Percentiles rank a stretch among this genome's conserved stretches.
phyloP scores from a whole-genome alignment of 2,888 invertebrate genomes.

The Euproctis similis region DNA sequence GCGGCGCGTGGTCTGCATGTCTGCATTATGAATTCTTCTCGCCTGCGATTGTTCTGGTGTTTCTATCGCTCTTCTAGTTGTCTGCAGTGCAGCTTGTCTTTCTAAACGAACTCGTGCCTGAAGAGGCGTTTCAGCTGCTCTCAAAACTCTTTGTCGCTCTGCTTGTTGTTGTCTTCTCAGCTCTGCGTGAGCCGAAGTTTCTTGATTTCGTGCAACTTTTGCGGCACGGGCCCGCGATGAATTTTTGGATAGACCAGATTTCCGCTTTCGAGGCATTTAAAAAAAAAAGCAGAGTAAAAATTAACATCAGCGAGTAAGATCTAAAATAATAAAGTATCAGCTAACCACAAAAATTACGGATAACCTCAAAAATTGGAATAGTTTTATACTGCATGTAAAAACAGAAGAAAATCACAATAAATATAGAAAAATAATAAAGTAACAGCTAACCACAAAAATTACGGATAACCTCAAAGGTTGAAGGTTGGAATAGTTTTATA shows the following conservation, averaged over 20 bases:
- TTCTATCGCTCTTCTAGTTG: slow-evolving; percentile 3
- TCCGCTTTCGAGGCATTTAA: slow-evolving; percentile 1
- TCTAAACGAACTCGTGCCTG: not conserved
- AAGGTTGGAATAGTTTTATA: too few species aligned
- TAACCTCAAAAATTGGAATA: too few species aligned
- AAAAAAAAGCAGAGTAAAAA: slow-evolving; percentile 1
- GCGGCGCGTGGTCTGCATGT: not conserved
- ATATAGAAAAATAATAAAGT: too few species aligned
- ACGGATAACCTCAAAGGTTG: too few species aligned
- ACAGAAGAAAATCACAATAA: too few species aligned
- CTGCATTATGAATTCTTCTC: slow-evolving; percentile 1
- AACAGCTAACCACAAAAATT: too few species aligned
- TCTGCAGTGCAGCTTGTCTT: slow-evolving; percentile 1
- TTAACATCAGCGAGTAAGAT: slow-evolving; percentile 2
- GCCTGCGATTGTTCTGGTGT: slow-evolving; percentile 1
- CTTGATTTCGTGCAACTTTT: slow-evolving; percentile 6
- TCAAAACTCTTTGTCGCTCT: slow-evolving; percentile 2
- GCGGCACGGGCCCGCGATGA: slow-evolving; percentile 3
- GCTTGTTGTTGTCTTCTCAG: slow-evolving; percentile 6
- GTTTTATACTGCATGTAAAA: too few species aligned
- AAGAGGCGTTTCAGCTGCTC: slow-evolving; percentile 4
- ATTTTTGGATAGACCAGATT: slow-evolving; percentile 2
- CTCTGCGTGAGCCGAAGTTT: slow-evolving; percentile 5
- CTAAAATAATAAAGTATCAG: slow-evolving; percentile 1
- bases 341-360: too few species aligned